These are phyloP conservation scores for Trididemnum nubilum DNA, from an alignment of 23 tunicate species.

Conservation along the genomic window DNA sequence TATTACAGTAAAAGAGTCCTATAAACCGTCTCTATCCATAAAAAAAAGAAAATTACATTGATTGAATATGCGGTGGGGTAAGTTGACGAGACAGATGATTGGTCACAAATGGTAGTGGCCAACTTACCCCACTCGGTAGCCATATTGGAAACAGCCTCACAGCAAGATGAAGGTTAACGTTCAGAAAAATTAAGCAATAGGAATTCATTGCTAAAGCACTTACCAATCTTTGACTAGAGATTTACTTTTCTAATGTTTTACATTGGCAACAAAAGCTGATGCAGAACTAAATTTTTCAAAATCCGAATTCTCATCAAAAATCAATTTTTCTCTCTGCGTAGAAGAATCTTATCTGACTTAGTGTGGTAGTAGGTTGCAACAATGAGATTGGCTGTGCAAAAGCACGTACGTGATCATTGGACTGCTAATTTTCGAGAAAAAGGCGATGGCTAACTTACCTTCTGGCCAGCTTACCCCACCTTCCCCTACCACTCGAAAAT, in stretches of 20 bases:
- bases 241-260: neutral
- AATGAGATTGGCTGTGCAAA: neutral
- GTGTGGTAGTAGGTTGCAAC: slow-evolving; percentile 2
- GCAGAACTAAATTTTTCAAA: neutral
- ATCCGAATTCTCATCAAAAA: neutral
- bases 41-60: neutral
- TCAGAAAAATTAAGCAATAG: neutral
- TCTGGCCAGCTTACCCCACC: neutral
- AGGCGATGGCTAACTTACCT: neutral
- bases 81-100: neutral
- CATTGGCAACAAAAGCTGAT: neutral
- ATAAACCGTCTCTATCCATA: neutral
- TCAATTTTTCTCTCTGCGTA: neutral
- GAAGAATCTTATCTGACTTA: neutral
- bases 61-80: neutral
- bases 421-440: neutral
- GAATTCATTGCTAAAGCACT: neutral
- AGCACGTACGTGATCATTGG: neutral
- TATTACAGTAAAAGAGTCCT: neutral
- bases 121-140: neutral
- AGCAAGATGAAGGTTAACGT: neutral
- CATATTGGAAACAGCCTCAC: neutral
- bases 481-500: too few species aligned
- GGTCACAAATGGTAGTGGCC: neutral
- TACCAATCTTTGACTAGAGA: neutral